Conservation (phyloP, 2,113 vertebrate genomes). For the Perca flavescens region DNA sequence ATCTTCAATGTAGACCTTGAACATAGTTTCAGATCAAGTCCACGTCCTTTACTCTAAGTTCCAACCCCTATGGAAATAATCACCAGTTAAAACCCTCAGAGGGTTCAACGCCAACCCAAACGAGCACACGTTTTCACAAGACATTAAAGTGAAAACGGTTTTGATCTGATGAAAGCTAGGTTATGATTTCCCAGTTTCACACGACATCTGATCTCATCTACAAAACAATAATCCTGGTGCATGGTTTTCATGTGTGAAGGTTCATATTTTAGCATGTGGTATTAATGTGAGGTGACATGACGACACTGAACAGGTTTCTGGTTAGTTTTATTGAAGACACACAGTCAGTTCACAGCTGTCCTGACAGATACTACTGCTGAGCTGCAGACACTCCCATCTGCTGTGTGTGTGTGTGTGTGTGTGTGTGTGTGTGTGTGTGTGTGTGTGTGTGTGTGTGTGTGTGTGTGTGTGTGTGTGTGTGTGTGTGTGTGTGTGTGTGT, state of each 20-base stretch:
- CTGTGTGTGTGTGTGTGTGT: not conserved
- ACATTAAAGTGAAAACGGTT: no score
- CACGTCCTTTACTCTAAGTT: not conserved
- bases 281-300: conserved; percentile 7
- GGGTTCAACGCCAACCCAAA: no score
- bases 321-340: conserved; percentile 63
- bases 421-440: not conserved
- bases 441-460: not conserved
- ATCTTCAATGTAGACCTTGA: no score
- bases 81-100: no score
- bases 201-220: not conserved
- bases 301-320: conserved; percentile 14
- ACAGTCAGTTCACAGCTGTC: conserved; percentile 36
- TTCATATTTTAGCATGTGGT: not conserved
- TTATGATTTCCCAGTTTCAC: not conserved
- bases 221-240: not conserved
- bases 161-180: not conserved
- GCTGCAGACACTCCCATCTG: conserved; percentile 48
- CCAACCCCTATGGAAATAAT: not conserved
- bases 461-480: not conserved
- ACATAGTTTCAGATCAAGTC: no score
- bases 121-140: no score
- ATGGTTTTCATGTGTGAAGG: not conserved
- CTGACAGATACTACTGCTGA: conserved; percentile 20
- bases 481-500: not conserved